These are phyloP conservation scores for Medauroidea extradentata DNA, from an alignment of 1,140 invertebrate genomes.

Conservation along the genomic window DNA sequence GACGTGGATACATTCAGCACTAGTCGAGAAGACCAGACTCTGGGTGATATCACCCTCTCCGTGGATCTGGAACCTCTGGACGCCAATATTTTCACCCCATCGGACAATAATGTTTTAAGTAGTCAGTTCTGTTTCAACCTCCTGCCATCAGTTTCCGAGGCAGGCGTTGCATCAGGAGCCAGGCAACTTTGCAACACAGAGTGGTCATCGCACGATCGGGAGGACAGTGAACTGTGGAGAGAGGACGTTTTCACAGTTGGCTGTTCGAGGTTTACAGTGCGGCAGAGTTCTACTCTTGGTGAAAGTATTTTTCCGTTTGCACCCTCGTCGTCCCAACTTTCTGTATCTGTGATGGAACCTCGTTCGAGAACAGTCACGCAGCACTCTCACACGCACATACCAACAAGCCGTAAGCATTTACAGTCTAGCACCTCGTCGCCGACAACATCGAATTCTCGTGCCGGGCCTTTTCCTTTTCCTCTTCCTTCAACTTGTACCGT, in stretches of 20 bases:
- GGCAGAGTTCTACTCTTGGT: not conserved
- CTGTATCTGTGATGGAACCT: not conserved
- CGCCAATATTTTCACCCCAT: not conserved
- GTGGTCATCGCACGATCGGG: too few relatives aligned
- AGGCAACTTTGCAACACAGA: too few relatives aligned
- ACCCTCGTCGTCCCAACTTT: not conserved
- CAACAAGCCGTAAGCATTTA: too few relatives aligned
- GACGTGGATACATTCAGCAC: not conserved
- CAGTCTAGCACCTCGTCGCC: too few relatives aligned
- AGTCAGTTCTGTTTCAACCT: too few relatives aligned
- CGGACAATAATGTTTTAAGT: not conserved
- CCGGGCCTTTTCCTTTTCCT: not conserved
- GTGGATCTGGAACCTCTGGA: not conserved
- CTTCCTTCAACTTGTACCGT: too few relatives aligned
- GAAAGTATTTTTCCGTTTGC: not conserved
- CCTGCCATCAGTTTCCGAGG: too few relatives aligned
- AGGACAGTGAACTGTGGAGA: too few relatives aligned
- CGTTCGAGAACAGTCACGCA: not conserved
- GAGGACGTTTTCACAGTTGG: not conserved
- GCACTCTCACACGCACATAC: too few relatives aligned
- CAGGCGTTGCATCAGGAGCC: too few relatives aligned
- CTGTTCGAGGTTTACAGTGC: slow-evolving; percentile 4
- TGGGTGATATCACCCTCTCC: not conserved
- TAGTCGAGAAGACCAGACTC: not conserved
- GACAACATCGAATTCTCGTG: slow-evolving; percentile 4